phyloP scores from a whole-genome alignment of 2,113 vertebrate species.

The Platysternon megacephalum region DNA sequence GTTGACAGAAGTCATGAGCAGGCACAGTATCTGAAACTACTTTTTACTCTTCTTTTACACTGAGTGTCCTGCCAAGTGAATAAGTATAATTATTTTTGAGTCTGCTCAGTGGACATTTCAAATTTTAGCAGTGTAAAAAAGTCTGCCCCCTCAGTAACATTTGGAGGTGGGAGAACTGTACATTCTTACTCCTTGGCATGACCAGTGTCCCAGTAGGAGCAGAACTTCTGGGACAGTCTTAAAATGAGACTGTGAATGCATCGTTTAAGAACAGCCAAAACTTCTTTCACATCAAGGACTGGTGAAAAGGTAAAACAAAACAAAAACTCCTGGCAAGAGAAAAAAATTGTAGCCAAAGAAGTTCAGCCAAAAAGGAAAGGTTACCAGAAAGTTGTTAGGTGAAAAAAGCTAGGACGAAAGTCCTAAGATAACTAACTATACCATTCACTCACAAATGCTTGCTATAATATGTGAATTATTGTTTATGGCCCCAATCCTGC shows the following conservation, averaged over 20 bases:
- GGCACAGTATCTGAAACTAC: not conserved
- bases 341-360: not conserved
- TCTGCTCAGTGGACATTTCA: not conserved
- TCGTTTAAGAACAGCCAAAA: not conserved
- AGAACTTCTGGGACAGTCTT: constrained; percentile 3
- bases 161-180: not conserved
- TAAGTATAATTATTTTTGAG: not conserved
- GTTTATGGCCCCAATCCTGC: not conserved
- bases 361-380: not conserved
- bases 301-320: not conserved
- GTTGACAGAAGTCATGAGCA: not conserved
- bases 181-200: not conserved
- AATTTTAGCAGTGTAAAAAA: not conserved
- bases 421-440: fast-evolving
- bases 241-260: not conserved
- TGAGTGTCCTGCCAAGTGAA: not conserved
- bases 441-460: fast-evolving
- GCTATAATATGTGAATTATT: fast-evolving
- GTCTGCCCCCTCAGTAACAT: not conserved
- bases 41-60: not conserved
- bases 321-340: not conserved
- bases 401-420: not conserved
- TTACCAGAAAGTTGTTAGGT: not conserved
- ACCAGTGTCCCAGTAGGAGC: not conserved
- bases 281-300: not conserved